These are phyloP conservation scores for Heliothis peltigera DNA, from an alignment of 2,888 invertebrate species.

Conservation along the genomic window DNA sequence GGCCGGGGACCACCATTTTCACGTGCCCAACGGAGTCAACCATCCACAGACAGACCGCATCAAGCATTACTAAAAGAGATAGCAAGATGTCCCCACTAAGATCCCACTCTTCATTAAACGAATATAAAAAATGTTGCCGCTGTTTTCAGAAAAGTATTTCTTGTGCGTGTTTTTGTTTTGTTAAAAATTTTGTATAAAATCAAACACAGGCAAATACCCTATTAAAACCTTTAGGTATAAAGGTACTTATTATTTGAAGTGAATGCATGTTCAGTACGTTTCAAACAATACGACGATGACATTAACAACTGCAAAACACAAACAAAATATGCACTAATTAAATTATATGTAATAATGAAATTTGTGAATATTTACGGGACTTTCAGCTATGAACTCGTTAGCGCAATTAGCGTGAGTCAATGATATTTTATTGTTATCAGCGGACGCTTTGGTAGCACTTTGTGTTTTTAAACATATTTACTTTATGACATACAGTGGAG, in stretches of 20 bases:
- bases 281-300: background rate
- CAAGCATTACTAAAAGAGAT: too few species aligned
- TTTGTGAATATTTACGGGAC: constrained; percentile 4
- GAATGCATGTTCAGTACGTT: background rate
- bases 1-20: too few species aligned
- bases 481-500: background rate
- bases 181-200: too few species aligned
- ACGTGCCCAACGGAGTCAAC: too few species aligned
- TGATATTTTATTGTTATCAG: constrained; percentile 6
- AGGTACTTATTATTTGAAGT: background rate
- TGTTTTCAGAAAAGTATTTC: too few species aligned
- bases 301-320: background rate
- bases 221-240: too few species aligned
- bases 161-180: too few species aligned
- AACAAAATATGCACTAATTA: constrained; percentile 14
- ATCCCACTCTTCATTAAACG: too few species aligned
- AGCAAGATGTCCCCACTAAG: too few species aligned
- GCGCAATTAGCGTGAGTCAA: background rate
- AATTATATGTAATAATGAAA: constrained; percentile 21
- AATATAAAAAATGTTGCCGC: too few species aligned
- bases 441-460: background rate
- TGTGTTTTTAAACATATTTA: background rate
- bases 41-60: too few species aligned
- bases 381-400: constrained; percentile 1
- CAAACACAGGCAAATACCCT: too few species aligned